phyloP scores from a whole-genome alignment of 2,888 invertebrate species.

The Chymomyza procnemis region DNA sequence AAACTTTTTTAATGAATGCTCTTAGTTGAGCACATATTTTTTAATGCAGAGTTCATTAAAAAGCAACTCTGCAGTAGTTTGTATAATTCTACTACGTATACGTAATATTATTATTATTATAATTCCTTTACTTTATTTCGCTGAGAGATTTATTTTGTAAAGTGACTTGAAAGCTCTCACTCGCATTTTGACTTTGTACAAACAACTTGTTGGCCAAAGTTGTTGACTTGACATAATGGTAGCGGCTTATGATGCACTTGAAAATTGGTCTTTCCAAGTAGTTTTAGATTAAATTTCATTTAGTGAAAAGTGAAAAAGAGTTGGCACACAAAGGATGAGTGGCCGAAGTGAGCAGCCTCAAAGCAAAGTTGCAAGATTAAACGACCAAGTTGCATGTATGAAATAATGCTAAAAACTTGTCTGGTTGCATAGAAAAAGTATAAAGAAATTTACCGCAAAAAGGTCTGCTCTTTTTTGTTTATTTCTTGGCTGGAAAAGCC shows the following conservation, averaged over 20 bases:
- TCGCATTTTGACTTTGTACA: conserved; percentile 42
- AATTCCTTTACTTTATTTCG: conserved; percentile 27
- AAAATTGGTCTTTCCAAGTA: conserved; percentile 43
- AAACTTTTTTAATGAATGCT: conserved; percentile 74
- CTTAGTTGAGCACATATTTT: conserved; percentile 70
- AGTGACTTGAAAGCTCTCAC: conserved; percentile 52
- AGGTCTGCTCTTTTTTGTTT: too few relatives aligned
- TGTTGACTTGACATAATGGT: conserved; percentile 1
- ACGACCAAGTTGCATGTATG: background rate
- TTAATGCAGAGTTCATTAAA: conserved; percentile 70
- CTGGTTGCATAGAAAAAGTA: background rate
- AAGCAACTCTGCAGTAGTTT: conserved; percentile 50
- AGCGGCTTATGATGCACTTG: conserved; percentile 47
- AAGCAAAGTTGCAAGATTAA: background rate
- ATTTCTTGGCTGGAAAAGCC: too few relatives aligned
- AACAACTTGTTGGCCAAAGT: conserved; percentile 1
- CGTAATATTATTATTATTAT: conserved; percentile 2
- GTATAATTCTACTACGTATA: conserved; percentile 14
- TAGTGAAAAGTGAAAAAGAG: background rate
- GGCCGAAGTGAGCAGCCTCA: background rate
- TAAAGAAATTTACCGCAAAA: background rate
- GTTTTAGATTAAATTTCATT: conserved; percentile 25
- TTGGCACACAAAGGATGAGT: background rate
- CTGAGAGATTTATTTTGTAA: conserved; percentile 31
- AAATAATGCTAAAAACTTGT: background rate